These are phyloP conservation scores for Potamarius usumacintae DNA, from an alignment of 2,113 vertebrate species.

Conservation along the genomic window DNA sequence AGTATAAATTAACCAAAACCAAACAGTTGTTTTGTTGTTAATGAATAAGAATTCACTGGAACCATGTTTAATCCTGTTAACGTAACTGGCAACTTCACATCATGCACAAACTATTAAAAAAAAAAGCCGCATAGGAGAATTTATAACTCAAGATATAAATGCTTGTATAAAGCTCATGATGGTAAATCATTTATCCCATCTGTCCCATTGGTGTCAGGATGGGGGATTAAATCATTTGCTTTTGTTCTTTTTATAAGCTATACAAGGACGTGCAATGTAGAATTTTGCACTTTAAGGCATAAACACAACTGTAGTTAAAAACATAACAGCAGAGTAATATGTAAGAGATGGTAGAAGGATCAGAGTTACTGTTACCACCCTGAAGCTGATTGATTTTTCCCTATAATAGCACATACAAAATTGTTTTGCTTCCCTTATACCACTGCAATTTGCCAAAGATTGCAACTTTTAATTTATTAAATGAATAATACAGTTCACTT, in stretches of 20 bases:
- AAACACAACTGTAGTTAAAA: not conserved
- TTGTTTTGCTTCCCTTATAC: not conserved
- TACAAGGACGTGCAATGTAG: not conserved
- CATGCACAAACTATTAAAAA: not conserved
- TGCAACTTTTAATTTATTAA: not conserved
- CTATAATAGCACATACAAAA: not conserved
- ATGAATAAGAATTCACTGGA: slow-evolving; percentile 18
- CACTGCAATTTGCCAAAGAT: not conserved
- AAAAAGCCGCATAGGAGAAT: not conserved
- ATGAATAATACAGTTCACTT: not conserved
- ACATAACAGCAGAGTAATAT: too few species aligned
- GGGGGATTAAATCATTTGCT: not conserved
- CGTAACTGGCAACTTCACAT: not conserved
- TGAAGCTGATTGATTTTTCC: not conserved
- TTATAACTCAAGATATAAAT: not conserved
- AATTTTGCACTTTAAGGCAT: not conserved
- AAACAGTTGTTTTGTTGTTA: slow-evolving; percentile 27
- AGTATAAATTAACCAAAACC: slow-evolving; percentile 36
- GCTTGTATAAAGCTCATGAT: not conserved
- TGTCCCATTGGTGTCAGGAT: not conserved
- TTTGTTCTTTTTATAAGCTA: not conserved
- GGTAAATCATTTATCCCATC: not conserved
- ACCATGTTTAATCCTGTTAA: not conserved
- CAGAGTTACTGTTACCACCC: not conserved
- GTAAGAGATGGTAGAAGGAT: not conserved